Conservation (phyloP, 1,140 invertebrate species). For the Drosophila tristis region DNA sequence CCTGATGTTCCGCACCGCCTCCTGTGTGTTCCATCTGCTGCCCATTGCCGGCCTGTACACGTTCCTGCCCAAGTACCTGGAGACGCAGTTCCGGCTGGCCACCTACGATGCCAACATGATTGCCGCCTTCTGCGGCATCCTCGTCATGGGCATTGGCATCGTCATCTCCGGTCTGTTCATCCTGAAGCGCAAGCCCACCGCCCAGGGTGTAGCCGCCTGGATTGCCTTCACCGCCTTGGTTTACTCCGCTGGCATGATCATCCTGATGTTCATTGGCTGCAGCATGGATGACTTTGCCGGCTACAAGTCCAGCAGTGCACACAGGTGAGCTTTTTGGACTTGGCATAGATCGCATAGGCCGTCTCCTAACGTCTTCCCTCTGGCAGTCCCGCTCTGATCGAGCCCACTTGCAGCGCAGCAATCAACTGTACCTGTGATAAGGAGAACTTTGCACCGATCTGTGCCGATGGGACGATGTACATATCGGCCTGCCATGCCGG, state of each 20-base stretch:
- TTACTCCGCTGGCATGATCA: slow-evolving; percentile 94
- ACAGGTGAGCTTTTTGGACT: slow-evolving; percentile 39
- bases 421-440: slow-evolving; percentile 89
- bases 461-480: slow-evolving; percentile 92
- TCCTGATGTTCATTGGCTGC: slow-evolving; percentile 95
- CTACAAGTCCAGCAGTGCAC: slow-evolving; percentile 82
- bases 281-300: slow-evolving; percentile 93
- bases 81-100: slow-evolving; percentile 94
- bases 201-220: slow-evolving; percentile 94
- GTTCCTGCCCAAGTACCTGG: slow-evolving; percentile 96
- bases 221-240: slow-evolving; percentile 94
- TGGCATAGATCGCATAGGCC: neutral
- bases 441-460: slow-evolving; percentile 92
- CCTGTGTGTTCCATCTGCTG: slow-evolving; percentile 94
- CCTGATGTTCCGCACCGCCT: slow-evolving; percentile 94
- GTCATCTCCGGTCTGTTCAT: slow-evolving; percentile 95
- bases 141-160: slow-evolving; percentile 96
- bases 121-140: slow-evolving; percentile 94
- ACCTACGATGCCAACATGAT: slow-evolving; percentile 95
- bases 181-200: slow-evolving; percentile 92
- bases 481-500: slow-evolving; percentile 95
- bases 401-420: slow-evolving; percentile 87
- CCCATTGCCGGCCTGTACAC: slow-evolving; percentile 96
- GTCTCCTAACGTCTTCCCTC: neutral
- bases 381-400: slow-evolving; percentile 73